A percentile compares a stretch with the other conserved stretches of the same genome.
phyloP scores from a whole-genome alignment of 2,888 invertebrate genomes.

The Ellobium chinense region DNA sequence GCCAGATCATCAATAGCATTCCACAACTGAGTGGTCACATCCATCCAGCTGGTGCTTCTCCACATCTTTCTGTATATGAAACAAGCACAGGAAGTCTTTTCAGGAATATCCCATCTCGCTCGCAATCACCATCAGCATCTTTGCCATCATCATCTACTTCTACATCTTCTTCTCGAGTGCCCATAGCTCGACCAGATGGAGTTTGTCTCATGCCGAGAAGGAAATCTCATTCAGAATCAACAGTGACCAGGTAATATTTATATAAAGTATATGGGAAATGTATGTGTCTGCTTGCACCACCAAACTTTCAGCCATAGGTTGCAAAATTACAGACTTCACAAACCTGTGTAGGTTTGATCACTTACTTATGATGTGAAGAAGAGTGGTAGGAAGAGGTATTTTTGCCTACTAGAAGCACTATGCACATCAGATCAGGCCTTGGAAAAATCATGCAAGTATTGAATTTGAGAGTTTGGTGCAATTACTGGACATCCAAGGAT shows the following conservation, averaged over 20 bases:
- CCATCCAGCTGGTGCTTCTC: background rate
- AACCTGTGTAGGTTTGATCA: too few species aligned
- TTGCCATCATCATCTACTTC: slow-evolving; percentile 5
- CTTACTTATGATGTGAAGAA: too few species aligned
- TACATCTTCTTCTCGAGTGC: background rate
- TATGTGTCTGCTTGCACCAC: background rate
- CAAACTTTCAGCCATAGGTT: too few species aligned
- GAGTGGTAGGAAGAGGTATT: too few species aligned
- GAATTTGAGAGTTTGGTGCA: too few species aligned
- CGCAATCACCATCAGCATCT: slow-evolving; percentile 10
- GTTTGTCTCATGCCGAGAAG: slow-evolving; percentile 30
- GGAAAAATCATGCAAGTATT: too few species aligned
- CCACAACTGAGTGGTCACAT: background rate
- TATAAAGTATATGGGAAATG: background rate
- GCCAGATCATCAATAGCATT: background rate
- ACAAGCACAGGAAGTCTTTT: slow-evolving; percentile 23
- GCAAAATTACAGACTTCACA: too few species aligned
- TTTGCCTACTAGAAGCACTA: too few species aligned
- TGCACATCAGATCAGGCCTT: too few species aligned
- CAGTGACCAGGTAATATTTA: slow-evolving; percentile 33
- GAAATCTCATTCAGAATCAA: slow-evolving; percentile 44
- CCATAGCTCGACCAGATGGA: slow-evolving; percentile 32
- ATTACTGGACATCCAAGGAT: too few species aligned
- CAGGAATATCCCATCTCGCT: slow-evolving; percentile 12
- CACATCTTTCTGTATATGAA: slow-evolving; percentile 23